Percentiles rank a stretch among this genome's conserved stretches.
These are phyloP conservation scores for Rhynchomys soricoides DNA, from an alignment of 2,113 vertebrate species.

Conservation along the genomic window DNA sequence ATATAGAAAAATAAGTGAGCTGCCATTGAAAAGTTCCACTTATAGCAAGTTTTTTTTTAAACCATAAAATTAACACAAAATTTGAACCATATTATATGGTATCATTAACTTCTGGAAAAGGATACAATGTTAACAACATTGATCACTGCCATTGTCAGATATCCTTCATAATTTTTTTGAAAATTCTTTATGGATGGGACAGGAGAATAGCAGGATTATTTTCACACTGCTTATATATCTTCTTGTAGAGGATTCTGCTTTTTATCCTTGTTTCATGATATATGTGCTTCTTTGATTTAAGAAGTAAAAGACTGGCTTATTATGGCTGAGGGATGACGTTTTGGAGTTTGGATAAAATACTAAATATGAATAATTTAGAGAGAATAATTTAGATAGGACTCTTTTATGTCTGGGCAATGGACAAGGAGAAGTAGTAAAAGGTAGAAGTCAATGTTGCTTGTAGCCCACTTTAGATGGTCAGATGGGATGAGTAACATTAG, in stretches of 20 bases:
- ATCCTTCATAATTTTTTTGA: background rate
- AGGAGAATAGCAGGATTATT: background rate
- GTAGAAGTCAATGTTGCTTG: background rate
- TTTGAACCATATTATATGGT: background rate
- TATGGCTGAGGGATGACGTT: background rate
- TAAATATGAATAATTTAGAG: background rate
- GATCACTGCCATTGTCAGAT: background rate
- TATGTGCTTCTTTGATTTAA: background rate
- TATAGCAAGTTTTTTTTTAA: conserved; percentile 16
- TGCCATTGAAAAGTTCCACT: conserved; percentile 33
- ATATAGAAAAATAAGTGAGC: conserved; percentile 52
- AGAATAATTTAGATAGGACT: background rate
- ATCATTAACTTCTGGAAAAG: background rate
- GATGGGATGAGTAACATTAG: background rate
- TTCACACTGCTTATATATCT: background rate
- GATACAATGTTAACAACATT: background rate
- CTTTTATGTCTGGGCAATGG: background rate
- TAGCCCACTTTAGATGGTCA: background rate
- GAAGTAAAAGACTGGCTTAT: background rate
- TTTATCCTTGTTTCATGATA: background rate
- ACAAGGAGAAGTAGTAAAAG: background rate
- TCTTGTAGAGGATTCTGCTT: background rate
- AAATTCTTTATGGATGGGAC: background rate
- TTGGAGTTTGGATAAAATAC: background rate
- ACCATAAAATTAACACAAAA: background rate